A percentile compares a stretch with the other conserved stretches of the same genome.
phyloP scores from a whole-genome alignment of 1,140 invertebrate species.

The Lithobius niger region DNA sequence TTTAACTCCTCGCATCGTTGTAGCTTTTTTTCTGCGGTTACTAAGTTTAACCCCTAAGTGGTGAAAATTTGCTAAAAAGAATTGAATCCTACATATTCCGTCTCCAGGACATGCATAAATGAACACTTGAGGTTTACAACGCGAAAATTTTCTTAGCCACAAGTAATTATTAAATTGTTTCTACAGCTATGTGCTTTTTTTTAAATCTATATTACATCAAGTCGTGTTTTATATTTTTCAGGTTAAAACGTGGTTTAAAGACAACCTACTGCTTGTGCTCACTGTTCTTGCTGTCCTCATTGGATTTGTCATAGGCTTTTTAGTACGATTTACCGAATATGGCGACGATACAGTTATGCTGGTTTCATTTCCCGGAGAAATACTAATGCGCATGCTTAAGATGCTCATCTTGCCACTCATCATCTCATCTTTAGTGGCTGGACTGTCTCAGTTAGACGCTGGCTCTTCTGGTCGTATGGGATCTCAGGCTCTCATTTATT shows the following conservation, averaged over 20 bases:
- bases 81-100: too few relatives aligned
- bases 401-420: slow-evolving; percentile 37
- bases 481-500: slow-evolving; percentile 39
- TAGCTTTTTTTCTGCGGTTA: too few relatives aligned
- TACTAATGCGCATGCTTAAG: slow-evolving; percentile 37
- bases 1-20: too few relatives aligned
- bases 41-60: too few relatives aligned
- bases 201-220: too few relatives aligned
- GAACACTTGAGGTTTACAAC: too few relatives aligned
- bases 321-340: slow-evolving; percentile 21
- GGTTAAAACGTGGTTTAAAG: slow-evolving; percentile 20
- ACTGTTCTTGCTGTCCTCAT: slow-evolving; percentile 37
- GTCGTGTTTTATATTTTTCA: too few relatives aligned
- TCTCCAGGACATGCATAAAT: too few relatives aligned
- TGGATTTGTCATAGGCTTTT: slow-evolving; percentile 31
- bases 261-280: slow-evolving; percentile 34
- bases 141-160: too few relatives aligned
- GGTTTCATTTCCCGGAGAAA: slow-evolving; percentile 35
- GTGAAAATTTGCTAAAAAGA: too few relatives aligned
- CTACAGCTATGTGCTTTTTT: too few relatives aligned
- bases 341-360: slow-evolving; percentile 26
- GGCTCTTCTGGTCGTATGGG: slow-evolving; percentile 36
- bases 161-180: too few relatives aligned
- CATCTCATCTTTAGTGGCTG: slow-evolving; percentile 34
- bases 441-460: slow-evolving; percentile 30